These are phyloP conservation scores for Drosophila athabasca DNA, from an alignment of 1,140 invertebrate species.

Conservation along the genomic window DNA sequence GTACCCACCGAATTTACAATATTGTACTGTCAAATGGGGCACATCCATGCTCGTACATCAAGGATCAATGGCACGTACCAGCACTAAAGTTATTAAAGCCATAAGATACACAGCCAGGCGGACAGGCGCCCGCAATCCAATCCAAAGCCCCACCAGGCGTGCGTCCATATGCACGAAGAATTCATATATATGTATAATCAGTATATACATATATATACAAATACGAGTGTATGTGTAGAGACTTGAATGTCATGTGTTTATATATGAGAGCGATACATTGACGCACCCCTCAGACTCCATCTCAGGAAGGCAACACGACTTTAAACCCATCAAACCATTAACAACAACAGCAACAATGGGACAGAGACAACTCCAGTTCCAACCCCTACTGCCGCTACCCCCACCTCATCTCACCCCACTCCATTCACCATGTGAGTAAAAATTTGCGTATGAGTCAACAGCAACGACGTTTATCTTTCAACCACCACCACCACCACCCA, in stretches of 20 bases:
- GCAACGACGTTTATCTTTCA: conserved; percentile 70
- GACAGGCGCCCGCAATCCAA: conserved; percentile 58
- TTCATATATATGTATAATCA: conserved; percentile 21
- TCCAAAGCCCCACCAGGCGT: conserved; percentile 55
- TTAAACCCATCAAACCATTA: conserved; percentile 81
- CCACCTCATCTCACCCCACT: not conserved
- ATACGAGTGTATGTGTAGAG: conserved; percentile 5
- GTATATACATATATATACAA: conserved; percentile 9
- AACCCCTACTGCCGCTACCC: not conserved
- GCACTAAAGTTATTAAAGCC: conserved; percentile 79
- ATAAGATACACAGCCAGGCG: conserved; percentile 70
- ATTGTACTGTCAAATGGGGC: conserved; percentile 20
- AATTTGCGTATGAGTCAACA: conserved; percentile 80
- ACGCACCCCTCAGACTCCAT: conserved; percentile 46
- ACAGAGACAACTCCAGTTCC: conserved; percentile 26
- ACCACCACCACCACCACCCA: conserved; percentile 69
- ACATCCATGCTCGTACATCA: conserved; percentile 54
- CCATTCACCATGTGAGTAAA: conserved; percentile 62
- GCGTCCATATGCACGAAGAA: conserved; percentile 71
- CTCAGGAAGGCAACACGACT: conserved; percentile 49
- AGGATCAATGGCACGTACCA: conserved; percentile 79
- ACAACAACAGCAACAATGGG: conserved; percentile 46
- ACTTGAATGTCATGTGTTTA: conserved; percentile 6
- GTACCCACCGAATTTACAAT: not conserved
- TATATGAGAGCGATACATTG: conserved; percentile 54